These are phyloP conservation scores for Cephalopterus ornatus DNA, from an alignment of 2,113 vertebrate genomes.

Conservation along the genomic window DNA sequence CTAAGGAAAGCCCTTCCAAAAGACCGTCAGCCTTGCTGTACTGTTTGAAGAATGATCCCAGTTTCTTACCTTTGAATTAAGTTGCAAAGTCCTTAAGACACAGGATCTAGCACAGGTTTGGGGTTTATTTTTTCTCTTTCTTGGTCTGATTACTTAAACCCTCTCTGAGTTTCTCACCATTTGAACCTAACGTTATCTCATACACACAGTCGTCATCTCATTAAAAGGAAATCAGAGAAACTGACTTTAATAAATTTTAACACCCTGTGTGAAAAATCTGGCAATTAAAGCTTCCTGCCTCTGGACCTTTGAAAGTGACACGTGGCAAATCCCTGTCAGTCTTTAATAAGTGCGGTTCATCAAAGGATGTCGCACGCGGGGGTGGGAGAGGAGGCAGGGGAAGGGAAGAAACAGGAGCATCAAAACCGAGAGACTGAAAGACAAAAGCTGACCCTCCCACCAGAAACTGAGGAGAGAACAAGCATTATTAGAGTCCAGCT, in stretches of 20 bases:
- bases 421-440: background rate
- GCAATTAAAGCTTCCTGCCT: constrained; percentile 80
- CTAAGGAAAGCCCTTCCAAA: background rate
- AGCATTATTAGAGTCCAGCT: background rate
- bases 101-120: background rate
- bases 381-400: background rate
- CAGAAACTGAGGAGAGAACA: background rate
- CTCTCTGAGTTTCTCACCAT: constrained; percentile 71
- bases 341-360: constrained; percentile 12
- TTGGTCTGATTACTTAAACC: constrained; percentile 84
- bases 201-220: constrained; percentile 82
- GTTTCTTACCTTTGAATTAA: constrained; percentile 53
- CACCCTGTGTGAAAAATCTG: constrained; percentile 77
- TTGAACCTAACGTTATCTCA: constrained; percentile 83
- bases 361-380: background rate
- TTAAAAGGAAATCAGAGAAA: constrained; percentile 92
- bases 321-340: constrained; percentile 67
- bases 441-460: background rate
- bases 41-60: background rate
- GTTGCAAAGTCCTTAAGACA: constrained; percentile 75
- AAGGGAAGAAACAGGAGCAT: background rate
- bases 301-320: constrained; percentile 61
- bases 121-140: constrained; percentile 14
- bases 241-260: constrained; percentile 89
- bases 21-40: background rate